Base-by-base conservation (phyloP, 2,113 vertebrate species). In the Coregonus clupeaformis region DNA sequence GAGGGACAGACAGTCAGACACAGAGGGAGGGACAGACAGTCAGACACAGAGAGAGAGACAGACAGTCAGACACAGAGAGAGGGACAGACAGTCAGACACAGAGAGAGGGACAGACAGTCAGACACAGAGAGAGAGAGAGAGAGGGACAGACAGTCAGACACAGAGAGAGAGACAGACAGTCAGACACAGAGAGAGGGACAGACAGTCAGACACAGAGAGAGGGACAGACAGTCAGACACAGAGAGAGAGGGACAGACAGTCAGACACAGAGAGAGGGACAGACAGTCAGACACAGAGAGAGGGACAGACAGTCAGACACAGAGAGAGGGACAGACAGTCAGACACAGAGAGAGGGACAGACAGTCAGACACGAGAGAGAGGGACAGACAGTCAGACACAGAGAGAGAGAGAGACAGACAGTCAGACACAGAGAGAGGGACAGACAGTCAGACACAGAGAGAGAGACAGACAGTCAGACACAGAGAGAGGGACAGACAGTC, bases 21-120 rank as follows among this genome's bases (percentile, higher is more conserved):
- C 27, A 29, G 29, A 29, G n/a, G 85, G 76, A 73, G 24, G 2
- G 69, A 47, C n/a, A 42, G 12, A 32, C 42, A 32, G 9, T 1
- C 68, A 32, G 3, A 64, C 16, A 69, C 24, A 70, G 9, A 27
- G 16, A 47, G 79, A 42, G 14, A 18, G 1, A n/a, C n/a, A n/a
- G n/a, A n/a, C n/a, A n/a, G n/a, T n/a, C n/a, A n/a, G n/a, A n/a
- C n/a, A n/a, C n/a, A n/a, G n/a, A n/a, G n/a, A 59, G 5, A 70
- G n/a, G 0, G 66, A 62, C 30, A 78, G 63, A 85, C 18, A 69
- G 1, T 45, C 47, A 36, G 0, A 27, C 30, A 25, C 11, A 69
- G 12, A 30, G 18, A 2, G 20, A 69, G 3, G 71, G 30, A 30
- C 30, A 30, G 30, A 30, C 4, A 30, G 30, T 5, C 29, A 4